Evolutionary conservation across 2,797 vertebrate genomes (phyloP).

Genomic region (Scarus forsteni): DNA sequence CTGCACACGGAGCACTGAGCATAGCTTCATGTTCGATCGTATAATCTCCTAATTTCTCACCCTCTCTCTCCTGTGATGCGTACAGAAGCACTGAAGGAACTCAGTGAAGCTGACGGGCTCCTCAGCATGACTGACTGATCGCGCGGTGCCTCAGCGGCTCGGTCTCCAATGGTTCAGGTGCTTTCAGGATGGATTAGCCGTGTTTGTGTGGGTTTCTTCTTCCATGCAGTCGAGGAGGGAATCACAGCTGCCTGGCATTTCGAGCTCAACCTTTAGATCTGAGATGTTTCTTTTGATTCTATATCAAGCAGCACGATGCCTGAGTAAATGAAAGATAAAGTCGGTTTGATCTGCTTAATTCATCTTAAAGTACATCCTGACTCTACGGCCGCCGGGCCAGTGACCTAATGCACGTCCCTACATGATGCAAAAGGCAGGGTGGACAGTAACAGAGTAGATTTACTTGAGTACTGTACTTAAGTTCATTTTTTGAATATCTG

Average conservation of each 20-base stretch:
- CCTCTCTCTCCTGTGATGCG: neutral
- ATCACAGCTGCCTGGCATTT: neutral
- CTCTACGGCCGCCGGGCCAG: too few species aligned
- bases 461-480: too few species aligned
- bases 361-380: too few species aligned
- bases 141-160: neutral
- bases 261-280: neutral
- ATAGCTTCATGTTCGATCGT: neutral
- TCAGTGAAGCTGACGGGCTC: conserved; percentile 15
- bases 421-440: too few species aligned
- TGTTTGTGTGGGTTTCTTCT: neutral
- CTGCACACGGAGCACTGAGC: neutral
- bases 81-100: neutral
- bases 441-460: too few species aligned
- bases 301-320: too few species aligned
- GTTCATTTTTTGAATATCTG: too few species aligned
- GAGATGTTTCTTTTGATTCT: too few species aligned
- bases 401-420: too few species aligned
- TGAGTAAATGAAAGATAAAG: too few species aligned
- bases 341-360: too few species aligned
- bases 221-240: neutral
- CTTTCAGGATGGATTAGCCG: neutral
- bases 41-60: neutral
- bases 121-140: conserved; percentile 20
- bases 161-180: neutral